phyloP scores from a whole-genome alignment of 2,797 vertebrate genomes.

The Scolopax bukidnonensis region DNA sequence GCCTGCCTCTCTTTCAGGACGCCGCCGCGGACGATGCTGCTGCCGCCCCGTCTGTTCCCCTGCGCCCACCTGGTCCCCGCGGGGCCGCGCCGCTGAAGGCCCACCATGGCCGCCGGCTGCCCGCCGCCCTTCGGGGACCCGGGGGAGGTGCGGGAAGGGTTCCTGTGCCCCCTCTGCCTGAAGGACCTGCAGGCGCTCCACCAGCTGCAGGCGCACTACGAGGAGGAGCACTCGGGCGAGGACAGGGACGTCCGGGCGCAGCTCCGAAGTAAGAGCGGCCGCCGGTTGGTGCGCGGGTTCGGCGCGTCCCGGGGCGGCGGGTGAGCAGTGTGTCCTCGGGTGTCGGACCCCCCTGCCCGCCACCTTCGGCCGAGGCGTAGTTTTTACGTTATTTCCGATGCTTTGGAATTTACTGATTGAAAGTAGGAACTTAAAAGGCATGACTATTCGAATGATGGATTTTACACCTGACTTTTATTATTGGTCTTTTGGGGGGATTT shows the following conservation, averaged over 20 bases:
- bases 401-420: background rate
- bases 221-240: slow-evolving; percentile 92
- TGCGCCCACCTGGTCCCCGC: background rate
- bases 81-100: background rate
- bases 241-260: slow-evolving; percentile 90
- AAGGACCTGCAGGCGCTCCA: slow-evolving; percentile 97
- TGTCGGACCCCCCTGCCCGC: no score
- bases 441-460: background rate
- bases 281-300: background rate
- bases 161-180: slow-evolving; percentile 93
- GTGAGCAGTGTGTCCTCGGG: no score
- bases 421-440: background rate
- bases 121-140: slow-evolving; percentile 86
- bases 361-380: no score
- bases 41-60: background rate
- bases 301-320: background rate
- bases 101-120: slow-evolving; percentile 87
- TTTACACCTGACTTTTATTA: background rate
- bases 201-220: slow-evolving; percentile 96
- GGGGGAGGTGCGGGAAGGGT: slow-evolving; percentile 92
- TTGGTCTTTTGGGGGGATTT: rapidly evolving
- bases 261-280: slow-evolving; percentile 84
- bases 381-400: rapidly evolving
- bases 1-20: rapidly evolving
- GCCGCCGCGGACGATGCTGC: background rate